These are phyloP conservation scores for Polypterus bichir DNA, from an alignment of 2,113 vertebrate species.

Conservation along the genomic window DNA sequence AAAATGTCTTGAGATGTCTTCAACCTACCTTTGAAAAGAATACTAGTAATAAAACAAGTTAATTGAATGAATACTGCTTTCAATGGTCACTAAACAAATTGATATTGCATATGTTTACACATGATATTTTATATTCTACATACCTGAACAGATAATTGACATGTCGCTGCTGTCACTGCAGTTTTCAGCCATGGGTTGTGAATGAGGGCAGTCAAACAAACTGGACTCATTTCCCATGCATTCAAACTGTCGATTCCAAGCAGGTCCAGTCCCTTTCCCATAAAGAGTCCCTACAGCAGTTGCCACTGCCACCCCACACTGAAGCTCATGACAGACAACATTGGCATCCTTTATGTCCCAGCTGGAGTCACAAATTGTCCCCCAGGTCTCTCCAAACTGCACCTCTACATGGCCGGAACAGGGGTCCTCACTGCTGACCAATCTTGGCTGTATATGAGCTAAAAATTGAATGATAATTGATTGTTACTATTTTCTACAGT, in stretches of 20 bases:
- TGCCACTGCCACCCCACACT: not conserved
- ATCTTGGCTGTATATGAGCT: not conserved
- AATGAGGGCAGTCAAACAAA: constrained; percentile 1
- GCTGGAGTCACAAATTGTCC: not conserved
- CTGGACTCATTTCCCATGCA: constrained; percentile 8
- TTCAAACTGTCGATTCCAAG: constrained; percentile 3
- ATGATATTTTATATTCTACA: not conserved
- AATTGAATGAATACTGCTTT: too few relatives aligned
- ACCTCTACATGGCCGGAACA: not conserved
- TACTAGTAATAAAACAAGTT: too few relatives aligned
- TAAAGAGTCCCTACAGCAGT: not conserved
- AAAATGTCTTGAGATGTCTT: too few relatives aligned
- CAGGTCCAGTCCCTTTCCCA: not conserved
- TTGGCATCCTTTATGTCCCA: constrained; percentile 8
- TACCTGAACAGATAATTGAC: constrained; percentile 1
- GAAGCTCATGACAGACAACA: constrained; percentile 5
- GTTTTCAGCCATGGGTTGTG: not conserved
- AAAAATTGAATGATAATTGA: too few relatives aligned
- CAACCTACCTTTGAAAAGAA: too few relatives aligned
- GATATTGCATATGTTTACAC: not conserved
- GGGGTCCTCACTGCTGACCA: not conserved
- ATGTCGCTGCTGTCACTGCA: constrained; percentile 4
- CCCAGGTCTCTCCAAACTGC: not conserved
- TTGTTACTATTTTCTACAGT: too few relatives aligned
- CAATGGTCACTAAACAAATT: not conserved